Base-by-base conservation (phyloP, 2,888 invertebrate species). In the Apodemia duryi region DNA sequence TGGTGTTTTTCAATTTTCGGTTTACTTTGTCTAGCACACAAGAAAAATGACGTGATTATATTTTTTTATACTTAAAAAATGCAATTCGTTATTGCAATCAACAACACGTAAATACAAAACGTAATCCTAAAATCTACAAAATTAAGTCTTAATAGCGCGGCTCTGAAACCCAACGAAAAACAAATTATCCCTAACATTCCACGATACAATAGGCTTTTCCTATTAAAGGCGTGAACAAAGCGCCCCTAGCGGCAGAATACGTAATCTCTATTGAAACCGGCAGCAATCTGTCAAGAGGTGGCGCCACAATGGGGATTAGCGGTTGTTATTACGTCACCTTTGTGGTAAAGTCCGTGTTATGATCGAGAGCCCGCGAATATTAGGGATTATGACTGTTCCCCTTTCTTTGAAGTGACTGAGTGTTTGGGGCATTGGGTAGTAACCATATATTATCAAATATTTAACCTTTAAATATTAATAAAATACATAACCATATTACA, bases 241-340 rank as follows among this genome's bases (percentile, higher is more conserved):
- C 85, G 80, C 83, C 84, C 85, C 85, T 81, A 72, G 79, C 78
- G 80, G 75, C 74, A 67, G 69, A 67, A 69, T 67, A 69, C 71
- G 81, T 85, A 87, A 88, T 85, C 88, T 86, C 88, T 73, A 87
- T 88, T 89, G 81, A 86, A 78, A 78, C 81, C 77, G 81, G 71
- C 74, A 81, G 83, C 86, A 88, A 90, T 90, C 88, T 81, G 90
- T 88, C 90, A 90, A 88, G 81, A 91, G 91, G 86, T 91, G 91
- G 85, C 88, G 87, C 85, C 77, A 91, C 91, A 91, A 91, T 91
- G 81, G 78, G 90, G 88, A 90, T 91, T 88, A 91, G 86, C 84
- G 80, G 80, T 75, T 76, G 87, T 85, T 91, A 91, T 91, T 91
- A 90, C 89, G 80, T 76, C 88, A 88, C 88, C 86, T 89, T 90